These are phyloP conservation scores for Lamproptera curius DNA, from an alignment of 2,888 invertebrate genomes.

Conservation along the genomic window DNA sequence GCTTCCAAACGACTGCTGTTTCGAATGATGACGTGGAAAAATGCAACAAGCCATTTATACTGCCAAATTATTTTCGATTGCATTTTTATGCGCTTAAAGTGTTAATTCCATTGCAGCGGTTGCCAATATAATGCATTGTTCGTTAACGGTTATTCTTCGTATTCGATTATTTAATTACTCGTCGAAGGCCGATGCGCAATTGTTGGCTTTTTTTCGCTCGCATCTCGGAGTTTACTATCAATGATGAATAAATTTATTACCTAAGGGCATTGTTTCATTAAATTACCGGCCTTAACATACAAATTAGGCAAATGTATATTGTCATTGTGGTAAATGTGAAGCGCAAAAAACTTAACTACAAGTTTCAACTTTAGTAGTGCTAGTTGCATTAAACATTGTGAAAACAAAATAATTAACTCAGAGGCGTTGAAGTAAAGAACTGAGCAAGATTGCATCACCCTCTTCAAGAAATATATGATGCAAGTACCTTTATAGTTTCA, in stretches of 20 bases:
- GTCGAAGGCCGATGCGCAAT: conserved; percentile 31
- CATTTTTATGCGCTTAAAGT: conserved; percentile 8
- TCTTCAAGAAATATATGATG: too few species aligned
- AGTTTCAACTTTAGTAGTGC: too few species aligned
- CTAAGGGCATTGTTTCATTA: conserved; percentile 11
- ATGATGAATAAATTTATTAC: conserved; percentile 17
- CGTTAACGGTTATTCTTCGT: conserved; percentile 39
- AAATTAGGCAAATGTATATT: conserved; percentile 8
- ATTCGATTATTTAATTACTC: conserved; percentile 41
- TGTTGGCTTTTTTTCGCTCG: conserved; percentile 29
- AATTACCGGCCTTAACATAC: conserved; percentile 14
- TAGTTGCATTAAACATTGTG: too few species aligned
- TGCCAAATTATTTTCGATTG: conserved; percentile 15
- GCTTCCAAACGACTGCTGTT: background rate
- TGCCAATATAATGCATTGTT: conserved; percentile 5
- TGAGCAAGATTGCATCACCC: too few species aligned
- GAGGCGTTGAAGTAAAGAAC: too few species aligned
- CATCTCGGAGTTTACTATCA: conserved; percentile 8
- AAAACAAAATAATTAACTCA: too few species aligned
- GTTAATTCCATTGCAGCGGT: conserved; percentile 5
- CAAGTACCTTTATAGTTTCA: too few species aligned
- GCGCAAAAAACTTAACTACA: too few species aligned
- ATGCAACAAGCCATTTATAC: background rate
- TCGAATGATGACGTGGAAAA: background rate
- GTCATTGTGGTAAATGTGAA: background rate